Percentiles rank a stretch among this genome's conserved stretches.
Evolutionary conservation across 2,888 invertebrate genomes (phyloP).

Genomic region (Oeneis ivallda): DNA sequence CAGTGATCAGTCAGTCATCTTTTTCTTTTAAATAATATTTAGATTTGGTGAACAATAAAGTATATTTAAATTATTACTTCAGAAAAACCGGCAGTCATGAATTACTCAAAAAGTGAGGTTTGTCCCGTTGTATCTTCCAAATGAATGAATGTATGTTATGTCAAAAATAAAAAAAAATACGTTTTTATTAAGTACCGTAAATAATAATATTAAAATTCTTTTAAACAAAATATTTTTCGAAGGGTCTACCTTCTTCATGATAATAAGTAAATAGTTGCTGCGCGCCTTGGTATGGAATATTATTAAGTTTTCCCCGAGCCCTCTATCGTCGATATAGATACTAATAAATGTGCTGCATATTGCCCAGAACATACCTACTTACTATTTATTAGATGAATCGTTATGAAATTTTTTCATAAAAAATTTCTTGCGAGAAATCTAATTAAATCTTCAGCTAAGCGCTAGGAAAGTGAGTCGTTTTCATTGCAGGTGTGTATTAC

Average conservation of each 20-base stretch:
- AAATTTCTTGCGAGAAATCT: not conserved
- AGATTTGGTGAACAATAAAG: too few relatives aligned
- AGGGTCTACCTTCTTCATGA: not conserved
- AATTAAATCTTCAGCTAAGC: too few relatives aligned
- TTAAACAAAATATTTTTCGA: not conserved
- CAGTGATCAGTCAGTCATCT: too few relatives aligned
- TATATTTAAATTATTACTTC: too few relatives aligned
- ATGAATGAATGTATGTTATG: too few relatives aligned
- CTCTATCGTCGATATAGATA: constrained; percentile 8
- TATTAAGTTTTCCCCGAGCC: constrained; percentile 10
- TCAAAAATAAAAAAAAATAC: too few relatives aligned
- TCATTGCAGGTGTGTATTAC: too few relatives aligned
- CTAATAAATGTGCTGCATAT: constrained; percentile 19
- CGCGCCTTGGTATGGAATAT: constrained; percentile 9
- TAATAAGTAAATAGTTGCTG: constrained; percentile 11
- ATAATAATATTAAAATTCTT: not conserved
- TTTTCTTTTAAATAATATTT: too few relatives aligned
- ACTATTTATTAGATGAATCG: constrained; percentile 2
- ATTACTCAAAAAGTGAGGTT: too few relatives aligned
- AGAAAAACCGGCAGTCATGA: too few relatives aligned
- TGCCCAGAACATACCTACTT: not conserved
- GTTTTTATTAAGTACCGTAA: not conserved
- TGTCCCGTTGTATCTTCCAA: too few relatives aligned
- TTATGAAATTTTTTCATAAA: constrained; percentile 3
- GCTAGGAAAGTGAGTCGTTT: too few relatives aligned